These are phyloP conservation scores for Syritta pipiens DNA, from an alignment of 2,888 invertebrate genomes.

Conservation along the genomic window DNA sequence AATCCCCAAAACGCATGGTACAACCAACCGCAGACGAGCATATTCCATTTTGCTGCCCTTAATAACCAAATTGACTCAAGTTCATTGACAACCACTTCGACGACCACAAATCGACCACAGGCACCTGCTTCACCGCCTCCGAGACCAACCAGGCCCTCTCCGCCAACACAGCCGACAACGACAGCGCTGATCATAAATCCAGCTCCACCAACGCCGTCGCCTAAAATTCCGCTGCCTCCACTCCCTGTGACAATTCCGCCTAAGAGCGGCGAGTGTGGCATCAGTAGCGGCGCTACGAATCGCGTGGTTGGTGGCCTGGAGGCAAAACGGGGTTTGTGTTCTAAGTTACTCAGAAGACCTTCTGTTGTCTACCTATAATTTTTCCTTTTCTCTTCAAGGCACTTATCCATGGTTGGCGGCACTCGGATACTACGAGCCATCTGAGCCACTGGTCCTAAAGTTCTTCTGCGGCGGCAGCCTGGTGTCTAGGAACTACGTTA, in stretches of 20 bases:
- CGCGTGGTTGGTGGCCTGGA: slow-evolving; percentile 82
- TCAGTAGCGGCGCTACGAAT: slow-evolving; percentile 75
- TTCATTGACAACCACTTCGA: neutral
- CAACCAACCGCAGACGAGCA: neutral
- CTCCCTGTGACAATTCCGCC: neutral
- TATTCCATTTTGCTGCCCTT: slow-evolving; percentile 35
- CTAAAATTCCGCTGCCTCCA: neutral
- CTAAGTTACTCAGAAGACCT: neutral
- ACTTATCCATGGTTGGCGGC: slow-evolving; percentile 92
- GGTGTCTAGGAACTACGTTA: slow-evolving; percentile 83
- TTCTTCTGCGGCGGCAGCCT: slow-evolving; percentile 89
- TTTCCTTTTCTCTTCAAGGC: neutral
- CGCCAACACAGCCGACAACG: neutral
- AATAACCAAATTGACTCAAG: slow-evolving; percentile 9
- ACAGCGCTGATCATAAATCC: slow-evolving; percentile 12
- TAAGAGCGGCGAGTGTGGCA: slow-evolving; percentile 80
- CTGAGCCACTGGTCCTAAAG: slow-evolving; percentile 76
- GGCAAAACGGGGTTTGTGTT: slow-evolving; percentile 73
- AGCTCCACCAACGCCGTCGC: slow-evolving; percentile 10
- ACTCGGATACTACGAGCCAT: slow-evolving; percentile 82
- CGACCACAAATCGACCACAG: neutral
- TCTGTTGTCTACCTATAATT: neutral
- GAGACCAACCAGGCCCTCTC: neutral
- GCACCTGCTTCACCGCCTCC: neutral
- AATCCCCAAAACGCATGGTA: neutral